These are phyloP conservation scores for Phoenicopterus ruber DNA, from an alignment of 2,113 vertebrate genomes.

Conservation along the genomic window DNA sequence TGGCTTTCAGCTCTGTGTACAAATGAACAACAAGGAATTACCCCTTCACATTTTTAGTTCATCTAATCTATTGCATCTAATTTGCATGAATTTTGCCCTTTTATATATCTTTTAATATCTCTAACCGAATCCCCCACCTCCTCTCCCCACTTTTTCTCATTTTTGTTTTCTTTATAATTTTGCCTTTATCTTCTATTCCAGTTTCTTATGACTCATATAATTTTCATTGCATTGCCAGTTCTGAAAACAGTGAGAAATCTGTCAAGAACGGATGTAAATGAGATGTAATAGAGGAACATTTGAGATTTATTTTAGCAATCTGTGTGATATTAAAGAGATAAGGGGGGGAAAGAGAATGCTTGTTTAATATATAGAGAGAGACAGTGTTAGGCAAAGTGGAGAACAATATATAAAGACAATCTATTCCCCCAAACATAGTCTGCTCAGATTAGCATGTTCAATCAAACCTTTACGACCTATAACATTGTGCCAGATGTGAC, in stretches of 20 bases:
- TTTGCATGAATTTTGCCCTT: neutral
- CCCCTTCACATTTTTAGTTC: neutral
- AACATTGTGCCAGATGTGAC: neutral
- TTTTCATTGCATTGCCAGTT: neutral
- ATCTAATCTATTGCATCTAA: neutral
- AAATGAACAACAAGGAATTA: neutral
- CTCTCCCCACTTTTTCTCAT: neutral
- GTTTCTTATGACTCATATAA: neutral
- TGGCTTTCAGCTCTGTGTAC: neutral
- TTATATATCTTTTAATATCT: neutral
- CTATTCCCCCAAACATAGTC: neutral
- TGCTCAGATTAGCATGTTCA: neutral
- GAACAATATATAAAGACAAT: neutral
- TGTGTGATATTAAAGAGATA: neutral
- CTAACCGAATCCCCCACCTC: neutral
- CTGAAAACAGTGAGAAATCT: slow-evolving; percentile 17
- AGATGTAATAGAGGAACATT: neutral
- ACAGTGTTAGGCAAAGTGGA: neutral
- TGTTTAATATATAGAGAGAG: neutral
- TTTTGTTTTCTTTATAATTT: slow-evolving; percentile 2
- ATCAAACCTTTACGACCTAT: neutral
- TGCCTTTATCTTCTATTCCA: neutral
- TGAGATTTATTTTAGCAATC: slow-evolving; percentile 16
- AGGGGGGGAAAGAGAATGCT: neutral
- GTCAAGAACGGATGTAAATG: neutral